Evolutionary conservation across 2,888 invertebrate species (phyloP).

Genomic region (Cremastinae sp.): DNA sequence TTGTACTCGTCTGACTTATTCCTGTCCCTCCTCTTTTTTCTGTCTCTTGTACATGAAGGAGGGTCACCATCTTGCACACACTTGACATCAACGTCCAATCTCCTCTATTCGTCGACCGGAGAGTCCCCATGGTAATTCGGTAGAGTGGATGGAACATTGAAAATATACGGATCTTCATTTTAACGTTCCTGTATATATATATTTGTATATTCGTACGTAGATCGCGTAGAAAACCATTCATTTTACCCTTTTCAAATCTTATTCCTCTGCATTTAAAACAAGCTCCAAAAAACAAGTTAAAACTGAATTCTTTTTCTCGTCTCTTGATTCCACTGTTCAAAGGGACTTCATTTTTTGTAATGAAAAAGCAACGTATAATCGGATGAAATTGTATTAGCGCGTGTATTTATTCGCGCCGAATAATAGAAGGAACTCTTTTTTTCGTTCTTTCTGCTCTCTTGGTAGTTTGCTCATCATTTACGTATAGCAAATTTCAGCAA

Average conservation of each 20-base stretch:
- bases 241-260: neutral
- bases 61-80: conserved; percentile 47
- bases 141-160: conserved; percentile 63
- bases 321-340: no score
- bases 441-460: neutral
- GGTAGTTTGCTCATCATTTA: conserved; percentile 5
- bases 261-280: conserved; percentile 7
- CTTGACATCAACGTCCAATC: conserved; percentile 45
- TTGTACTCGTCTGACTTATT: conserved; percentile 28
- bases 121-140: conserved; percentile 69
- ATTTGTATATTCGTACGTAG: neutral
- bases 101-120: conserved; percentile 31
- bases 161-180: neutral
- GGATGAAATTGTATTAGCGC: conserved; percentile 45
- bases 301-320: no score
- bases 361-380: conserved; percentile 39
- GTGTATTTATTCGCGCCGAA: neutral
- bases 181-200: neutral
- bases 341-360: no score
- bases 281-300: no score
- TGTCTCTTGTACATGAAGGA: neutral
- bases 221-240: neutral
- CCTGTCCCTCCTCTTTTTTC: neutral
- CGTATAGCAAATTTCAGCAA: conserved; percentile 19
- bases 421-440: conserved; percentile 24